These are phyloP conservation scores for Mellilla xanthometata DNA, from an alignment of 2,888 invertebrate genomes.

Conservation along the genomic window DNA sequence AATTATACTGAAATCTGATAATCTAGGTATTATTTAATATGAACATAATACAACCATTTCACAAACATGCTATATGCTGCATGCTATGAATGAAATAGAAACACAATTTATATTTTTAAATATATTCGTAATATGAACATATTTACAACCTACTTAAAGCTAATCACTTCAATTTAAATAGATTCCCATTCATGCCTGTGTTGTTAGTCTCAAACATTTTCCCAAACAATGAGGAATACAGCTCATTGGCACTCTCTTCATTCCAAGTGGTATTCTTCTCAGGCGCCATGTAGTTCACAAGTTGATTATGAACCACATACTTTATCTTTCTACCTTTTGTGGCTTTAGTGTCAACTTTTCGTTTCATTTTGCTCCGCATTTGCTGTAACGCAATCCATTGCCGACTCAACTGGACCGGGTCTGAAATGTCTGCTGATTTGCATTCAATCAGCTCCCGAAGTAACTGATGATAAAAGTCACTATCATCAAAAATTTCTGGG, in stretches of 20 bases:
- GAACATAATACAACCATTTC: no score
- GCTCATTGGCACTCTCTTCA: slow-evolving; percentile 90
- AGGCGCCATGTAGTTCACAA: slow-evolving; percentile 96
- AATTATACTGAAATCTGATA: no score
- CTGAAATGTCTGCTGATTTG: slow-evolving; percentile 91
- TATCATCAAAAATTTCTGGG: slow-evolving; percentile 96
- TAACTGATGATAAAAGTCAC: slow-evolving; percentile 97
- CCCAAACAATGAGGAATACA: slow-evolving; percentile 92
- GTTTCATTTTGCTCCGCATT: slow-evolving; percentile 94
- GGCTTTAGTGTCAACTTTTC: slow-evolving; percentile 95
- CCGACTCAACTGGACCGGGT: slow-evolving; percentile 92
- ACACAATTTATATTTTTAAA: no score
- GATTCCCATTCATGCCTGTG: slow-evolving; percentile 59
- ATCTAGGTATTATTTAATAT: no score
- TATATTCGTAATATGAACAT: no score
- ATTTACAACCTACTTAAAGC: no score
- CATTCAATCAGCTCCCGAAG: slow-evolving; percentile 95
- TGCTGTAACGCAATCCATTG: slow-evolving; percentile 97
- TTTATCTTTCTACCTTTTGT: slow-evolving; percentile 96
- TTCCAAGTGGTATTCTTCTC: slow-evolving; percentile 86
- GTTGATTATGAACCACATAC: slow-evolving; percentile 91
- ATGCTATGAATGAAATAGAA: no score
- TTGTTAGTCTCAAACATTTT: slow-evolving; percentile 78
- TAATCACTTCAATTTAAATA: slow-evolving; percentile 49
- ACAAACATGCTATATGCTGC: no score